phyloP scores from a whole-genome alignment of 92 coral and sea anemone genomes.

The Scolanthus callimorphus region DNA sequence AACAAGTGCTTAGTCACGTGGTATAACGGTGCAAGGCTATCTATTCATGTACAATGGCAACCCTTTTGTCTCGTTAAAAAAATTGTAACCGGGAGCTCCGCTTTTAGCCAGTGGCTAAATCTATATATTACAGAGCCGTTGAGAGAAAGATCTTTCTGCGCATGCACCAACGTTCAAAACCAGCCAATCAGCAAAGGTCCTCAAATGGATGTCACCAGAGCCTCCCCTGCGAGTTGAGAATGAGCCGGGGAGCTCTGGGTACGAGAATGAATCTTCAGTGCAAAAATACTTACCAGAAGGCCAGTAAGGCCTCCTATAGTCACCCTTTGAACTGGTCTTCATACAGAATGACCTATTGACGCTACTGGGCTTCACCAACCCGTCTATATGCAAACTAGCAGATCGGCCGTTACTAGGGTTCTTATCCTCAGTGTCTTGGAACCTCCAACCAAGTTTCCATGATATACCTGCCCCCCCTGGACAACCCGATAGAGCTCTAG shows the following conservation, averaged over 20 bases:
- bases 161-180: too few relatives aligned
- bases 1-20: too few relatives aligned
- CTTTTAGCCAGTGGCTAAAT: too few relatives aligned
- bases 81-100: too few relatives aligned
- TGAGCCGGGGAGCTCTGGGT: too few relatives aligned
- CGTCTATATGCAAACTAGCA: slow-evolving; percentile 26
- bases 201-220: too few relatives aligned
- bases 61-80: neutral
- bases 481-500: slow-evolving; percentile 39
- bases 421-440: slow-evolving; percentile 50
- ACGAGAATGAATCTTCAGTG: too few relatives aligned
- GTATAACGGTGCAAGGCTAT: too few relatives aligned
- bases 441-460: slow-evolving; percentile 51
- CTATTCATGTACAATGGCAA: neutral
- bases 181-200: too few relatives aligned
- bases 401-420: slow-evolving; percentile 19
- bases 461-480: slow-evolving; percentile 19
- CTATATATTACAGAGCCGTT: too few relatives aligned
- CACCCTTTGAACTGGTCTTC: slow-evolving; percentile 1
- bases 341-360: slow-evolving; percentile 39
- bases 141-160: too few relatives aligned
- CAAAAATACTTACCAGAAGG: slow-evolving; percentile 12
- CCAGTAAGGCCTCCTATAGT: neutral
- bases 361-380: slow-evolving; percentile 10
- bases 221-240: too few relatives aligned